These are phyloP conservation scores for Sternotherus odoratus DNA, from an alignment of 2,797 vertebrate genomes.

Conservation along the genomic window DNA sequence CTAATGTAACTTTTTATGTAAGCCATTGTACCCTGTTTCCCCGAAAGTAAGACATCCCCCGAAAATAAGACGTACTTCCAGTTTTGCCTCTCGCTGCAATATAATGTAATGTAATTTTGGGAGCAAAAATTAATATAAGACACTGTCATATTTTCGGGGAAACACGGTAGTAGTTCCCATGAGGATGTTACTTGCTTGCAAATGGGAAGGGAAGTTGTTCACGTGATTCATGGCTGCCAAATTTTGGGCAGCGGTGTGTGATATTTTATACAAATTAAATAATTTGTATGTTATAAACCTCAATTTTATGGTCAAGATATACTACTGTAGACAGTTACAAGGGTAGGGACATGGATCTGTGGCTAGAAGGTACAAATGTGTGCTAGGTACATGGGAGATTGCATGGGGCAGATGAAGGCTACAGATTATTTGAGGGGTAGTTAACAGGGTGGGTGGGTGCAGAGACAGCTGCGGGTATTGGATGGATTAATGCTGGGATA, in stretches of 20 bases:
- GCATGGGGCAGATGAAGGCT: not conserved
- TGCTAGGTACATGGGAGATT: not conserved
- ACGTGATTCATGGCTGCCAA: not conserved
- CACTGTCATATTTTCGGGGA: no score
- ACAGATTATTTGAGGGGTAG: not conserved
- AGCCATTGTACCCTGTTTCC: no score
- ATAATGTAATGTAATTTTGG: no score
- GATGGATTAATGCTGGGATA: not conserved
- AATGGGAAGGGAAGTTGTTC: not conserved
- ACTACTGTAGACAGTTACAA: not conserved
- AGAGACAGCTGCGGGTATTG: not conserved
- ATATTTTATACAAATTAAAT: not conserved
- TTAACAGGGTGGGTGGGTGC: not conserved
- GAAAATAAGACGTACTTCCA: no score
- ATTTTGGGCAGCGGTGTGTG: not conserved
- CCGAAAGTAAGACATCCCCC: no score
- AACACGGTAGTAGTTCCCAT: not conserved
- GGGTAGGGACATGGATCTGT: not conserved
- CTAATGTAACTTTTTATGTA: not conserved
- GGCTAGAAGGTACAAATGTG: not conserved
- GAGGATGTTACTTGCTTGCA: not conserved
- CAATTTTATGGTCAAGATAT: not conserved
- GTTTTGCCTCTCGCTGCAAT: no score
- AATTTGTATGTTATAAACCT: not conserved
- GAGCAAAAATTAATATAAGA: no score